phyloP scores from a whole-genome alignment of 2,797 vertebrate genomes.

The Poecilia picta region DNA sequence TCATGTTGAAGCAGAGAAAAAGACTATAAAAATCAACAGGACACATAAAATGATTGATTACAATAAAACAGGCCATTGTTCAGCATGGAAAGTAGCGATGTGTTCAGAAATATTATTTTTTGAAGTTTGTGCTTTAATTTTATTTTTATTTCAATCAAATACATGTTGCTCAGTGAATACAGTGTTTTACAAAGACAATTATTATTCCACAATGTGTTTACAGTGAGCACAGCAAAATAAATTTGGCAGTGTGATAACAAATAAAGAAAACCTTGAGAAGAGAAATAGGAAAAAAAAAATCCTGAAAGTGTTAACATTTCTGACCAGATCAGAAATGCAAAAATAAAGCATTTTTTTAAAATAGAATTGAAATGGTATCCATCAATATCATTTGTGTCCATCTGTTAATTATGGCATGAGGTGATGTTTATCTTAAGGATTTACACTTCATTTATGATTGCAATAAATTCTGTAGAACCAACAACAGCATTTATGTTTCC shows the following conservation, averaged over 20 bases:
- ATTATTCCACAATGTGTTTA: neutral
- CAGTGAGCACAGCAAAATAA: neutral
- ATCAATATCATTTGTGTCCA: too few species aligned
- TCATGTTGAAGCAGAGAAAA: neutral
- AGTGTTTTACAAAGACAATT: neutral
- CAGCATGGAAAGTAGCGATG: neutral
- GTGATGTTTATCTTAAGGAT: neutral
- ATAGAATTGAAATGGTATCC: too few species aligned
- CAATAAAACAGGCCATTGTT: neutral
- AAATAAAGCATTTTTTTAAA: neutral
- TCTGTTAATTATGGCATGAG: neutral
- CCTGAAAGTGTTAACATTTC: neutral
- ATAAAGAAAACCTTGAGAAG: neutral
- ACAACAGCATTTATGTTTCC: neutral
- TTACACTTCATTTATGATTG: neutral
- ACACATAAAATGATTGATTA: neutral
- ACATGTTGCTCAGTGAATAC: neutral
- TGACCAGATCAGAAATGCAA: neutral
- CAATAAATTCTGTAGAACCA: neutral
- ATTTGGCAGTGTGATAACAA: neutral
- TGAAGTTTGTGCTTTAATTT: neutral
- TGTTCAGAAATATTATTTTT: neutral
- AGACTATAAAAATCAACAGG: neutral
- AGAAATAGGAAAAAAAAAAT: neutral
- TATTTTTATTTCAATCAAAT: neutral